Base-by-base conservation (phyloP, 2,113 vertebrate genomes). In the Leucopsar rothschildi region DNA sequence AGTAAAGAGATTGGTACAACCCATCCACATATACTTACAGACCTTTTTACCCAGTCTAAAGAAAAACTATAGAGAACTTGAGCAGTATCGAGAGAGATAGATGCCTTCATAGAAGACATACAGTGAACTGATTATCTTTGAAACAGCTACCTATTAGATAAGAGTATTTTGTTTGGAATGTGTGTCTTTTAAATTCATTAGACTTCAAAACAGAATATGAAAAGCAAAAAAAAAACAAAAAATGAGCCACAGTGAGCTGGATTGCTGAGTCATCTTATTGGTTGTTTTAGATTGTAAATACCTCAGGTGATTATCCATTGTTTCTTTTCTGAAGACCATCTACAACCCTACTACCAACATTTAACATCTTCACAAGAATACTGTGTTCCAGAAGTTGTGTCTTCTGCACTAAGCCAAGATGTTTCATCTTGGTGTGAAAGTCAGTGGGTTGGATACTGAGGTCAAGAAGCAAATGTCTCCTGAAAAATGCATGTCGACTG, bases 21-120 rank as follows among this genome's bases (percentile, higher is more conserved):
- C 7, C 19, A 52, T 35, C n/a, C 28, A 47, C 2, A 0, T 7
- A 0, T 33, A n/a, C 3, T 3, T 64, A 42, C 22, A 76, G 45
- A 33, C 11, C 28, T 88, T 92, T 91, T 53, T 29, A 83, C 2
- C 6, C 39, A 72, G 31, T 37, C 24, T 64, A 40, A 23, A 55
- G 50, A 76, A 60, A 68, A 92, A 11, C 27, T 63, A 52, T 14
- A 47, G 21, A 50, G 39, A 87, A 44, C 15, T 68, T 60, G 19
- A 42, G 40, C 2, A 4, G 10, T 49, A 76, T 52, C 65, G 40
- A 61, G 39, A 49, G 69, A 88, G 13, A 59, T 15, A 22, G 6
- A 56, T 13, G 9, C 57, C 53, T 85, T 85, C 4, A 9, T 24
- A 27, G 40, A 53, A 47, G 55, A n/a, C 53, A 11, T 31, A 15